A percentile compares a stretch with the other conserved stretches of the same genome.
phyloP scores from a whole-genome alignment of 2,113 vertebrate species.

The Rhynchomys soricoides region DNA sequence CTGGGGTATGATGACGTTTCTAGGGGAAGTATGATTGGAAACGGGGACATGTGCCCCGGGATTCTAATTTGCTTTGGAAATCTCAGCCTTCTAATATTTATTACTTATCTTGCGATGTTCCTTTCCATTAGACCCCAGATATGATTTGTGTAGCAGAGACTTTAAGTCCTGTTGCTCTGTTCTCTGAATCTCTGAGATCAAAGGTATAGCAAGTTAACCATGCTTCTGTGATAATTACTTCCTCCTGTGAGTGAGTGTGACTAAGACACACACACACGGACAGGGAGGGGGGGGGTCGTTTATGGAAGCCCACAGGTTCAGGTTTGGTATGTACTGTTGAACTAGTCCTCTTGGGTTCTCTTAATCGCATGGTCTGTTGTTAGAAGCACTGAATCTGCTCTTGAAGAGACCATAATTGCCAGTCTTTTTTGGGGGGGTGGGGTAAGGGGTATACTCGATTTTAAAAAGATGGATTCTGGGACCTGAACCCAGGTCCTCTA shows the following conservation, averaged over 20 bases:
- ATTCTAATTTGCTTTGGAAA: conserved; percentile 10
- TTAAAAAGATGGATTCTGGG: background rate
- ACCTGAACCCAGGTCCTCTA: background rate
- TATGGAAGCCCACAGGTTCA: background rate
- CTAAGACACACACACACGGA: background rate
- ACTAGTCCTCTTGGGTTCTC: background rate
- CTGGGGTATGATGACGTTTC: background rate
- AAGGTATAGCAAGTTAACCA: background rate
- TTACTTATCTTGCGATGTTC: background rate
- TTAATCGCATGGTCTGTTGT: background rate
- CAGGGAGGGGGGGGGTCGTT: too few species aligned
- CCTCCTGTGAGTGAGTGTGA: background rate
- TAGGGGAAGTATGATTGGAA: background rate
- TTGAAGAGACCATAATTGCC: background rate
- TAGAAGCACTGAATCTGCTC: conserved; percentile 24
- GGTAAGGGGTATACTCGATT: background rate
- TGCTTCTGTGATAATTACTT: conserved; percentile 8
- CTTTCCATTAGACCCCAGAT: background rate
- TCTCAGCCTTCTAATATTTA: background rate
- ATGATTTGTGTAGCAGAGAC: background rate
- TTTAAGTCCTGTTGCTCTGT: background rate
- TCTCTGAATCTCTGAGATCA: conserved; percentile 28
- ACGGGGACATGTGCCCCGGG: background rate
- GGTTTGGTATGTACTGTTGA: background rate
- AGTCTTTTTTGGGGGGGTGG: background rate